Evolutionary conservation across 1,140 invertebrate species (phyloP), one percentile per base, ranked within the genome.

Genomic region (Proales similis): DNA sequence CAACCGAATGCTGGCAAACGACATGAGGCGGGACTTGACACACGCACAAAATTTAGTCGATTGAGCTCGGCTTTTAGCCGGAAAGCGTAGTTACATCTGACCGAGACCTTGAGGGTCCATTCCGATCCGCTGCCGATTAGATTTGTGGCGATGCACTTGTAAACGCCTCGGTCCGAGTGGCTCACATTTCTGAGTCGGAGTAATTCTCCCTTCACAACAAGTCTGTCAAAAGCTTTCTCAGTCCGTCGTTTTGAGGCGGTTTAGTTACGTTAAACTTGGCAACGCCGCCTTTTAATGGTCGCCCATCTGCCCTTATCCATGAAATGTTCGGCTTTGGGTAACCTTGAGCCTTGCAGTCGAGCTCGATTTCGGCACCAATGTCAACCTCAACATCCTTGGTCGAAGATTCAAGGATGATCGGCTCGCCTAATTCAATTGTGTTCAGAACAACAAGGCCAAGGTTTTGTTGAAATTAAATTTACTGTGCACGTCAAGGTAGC

Each of bases 281-380:
- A 9, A 48, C 38, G 17, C 45, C 43, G 2, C 39, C 39, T n/a
- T 70, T 68, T 32, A 73, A 46, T 5, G 66, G 53, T 3, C 64
- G 51, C 7, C 71, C 71, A 43, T 73, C 71, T 9, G 68, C 69
- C 39, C 71, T 64, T 24, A 68, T 67, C 89, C 90, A 95, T 61
- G 82, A 83, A 42, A 93, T 83, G 67, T 84, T 82, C 0, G 90
- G 89, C 38, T 78, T 74, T 0, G 90, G 90, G 72, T 85, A 85
- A 1, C 90, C 90, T 62, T 48, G 46, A 38, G 61, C 61, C 12
- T 19, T 63, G 39, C 61, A 63, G 17, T 29, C 30, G 6, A 63
- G 42, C 11, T 47, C 42, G 32, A 63, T 33, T 14, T 30, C 30
- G 6, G 36, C 46, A 11, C 61, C 61, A 4, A 45, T 33, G 49